These are phyloP conservation scores for Anser cygnoides DNA, from an alignment of 2,113 vertebrate species.

Conservation along the genomic window DNA sequence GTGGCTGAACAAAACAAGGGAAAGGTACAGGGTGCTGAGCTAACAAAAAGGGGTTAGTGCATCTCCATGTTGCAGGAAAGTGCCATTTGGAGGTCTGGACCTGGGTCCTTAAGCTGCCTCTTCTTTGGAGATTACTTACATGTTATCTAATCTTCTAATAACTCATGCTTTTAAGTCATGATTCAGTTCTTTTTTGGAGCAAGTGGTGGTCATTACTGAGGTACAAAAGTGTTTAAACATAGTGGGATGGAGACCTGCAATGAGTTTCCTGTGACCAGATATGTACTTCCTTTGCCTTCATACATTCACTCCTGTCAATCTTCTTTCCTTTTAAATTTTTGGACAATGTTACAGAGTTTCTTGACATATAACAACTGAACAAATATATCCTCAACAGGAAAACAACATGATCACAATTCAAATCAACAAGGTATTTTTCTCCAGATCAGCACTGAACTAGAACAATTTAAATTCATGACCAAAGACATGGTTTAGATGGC, in stretches of 20 bases:
- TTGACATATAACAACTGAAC: not conserved
- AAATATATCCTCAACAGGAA: not conserved
- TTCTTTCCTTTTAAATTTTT: not conserved
- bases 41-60: not conserved
- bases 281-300: not conserved
- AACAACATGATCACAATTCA: not conserved
- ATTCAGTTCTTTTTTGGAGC: not conserved
- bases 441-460: not conserved
- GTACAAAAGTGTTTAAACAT: not conserved
- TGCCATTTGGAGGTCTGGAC: not conserved
- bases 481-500: not conserved
- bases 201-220: not conserved
- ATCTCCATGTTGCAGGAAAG: not conserved
- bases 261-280: not conserved
- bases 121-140: not conserved
- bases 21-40: not conserved
- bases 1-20: not conserved
- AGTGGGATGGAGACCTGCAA: not conserved
- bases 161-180: not conserved
- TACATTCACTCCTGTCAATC: not conserved
- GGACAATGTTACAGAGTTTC: not conserved
- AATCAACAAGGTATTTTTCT: not conserved
- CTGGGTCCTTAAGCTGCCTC: not conserved
- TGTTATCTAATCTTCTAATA: not conserved
- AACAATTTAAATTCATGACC: not conserved